Evolutionary conservation across 1,140 invertebrate genomes (phyloP).

Genomic region (Bombus huntii): DNA sequence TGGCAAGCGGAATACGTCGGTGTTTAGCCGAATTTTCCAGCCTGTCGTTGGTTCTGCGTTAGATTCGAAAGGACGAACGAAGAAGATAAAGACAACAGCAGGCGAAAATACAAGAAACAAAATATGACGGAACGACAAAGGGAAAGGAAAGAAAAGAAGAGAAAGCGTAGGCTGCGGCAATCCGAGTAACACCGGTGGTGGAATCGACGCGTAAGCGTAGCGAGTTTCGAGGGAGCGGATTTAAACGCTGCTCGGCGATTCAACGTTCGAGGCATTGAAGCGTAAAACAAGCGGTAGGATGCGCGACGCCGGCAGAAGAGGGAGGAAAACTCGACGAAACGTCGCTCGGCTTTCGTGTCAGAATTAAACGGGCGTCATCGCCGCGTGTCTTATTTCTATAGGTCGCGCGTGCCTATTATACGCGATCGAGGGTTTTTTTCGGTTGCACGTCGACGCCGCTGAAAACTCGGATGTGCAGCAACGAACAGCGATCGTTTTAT

Average conservation of each 20-base stretch:
- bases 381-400: slow-evolving; percentile 61
- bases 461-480: slow-evolving; percentile 62
- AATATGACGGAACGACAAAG: not conserved
- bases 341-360: slow-evolving; percentile 24
- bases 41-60: too few relatives aligned
- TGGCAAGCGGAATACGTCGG: too few relatives aligned
- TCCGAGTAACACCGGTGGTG: too few relatives aligned
- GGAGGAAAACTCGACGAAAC: slow-evolving; percentile 47
- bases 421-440: slow-evolving; percentile 31
- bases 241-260: slow-evolving; percentile 25
- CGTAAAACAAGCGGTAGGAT: slow-evolving; percentile 14
- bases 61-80: too few relatives aligned
- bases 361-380: slow-evolving; percentile 62
- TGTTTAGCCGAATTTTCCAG: too few relatives aligned
- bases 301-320: slow-evolving; percentile 20
- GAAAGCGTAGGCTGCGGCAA: too few relatives aligned
- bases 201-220: not conserved
- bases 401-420: slow-evolving; percentile 60
- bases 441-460: slow-evolving; percentile 54
- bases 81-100: too few relatives aligned
- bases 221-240: slow-evolving; percentile 41
- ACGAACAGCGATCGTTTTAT: slow-evolving; percentile 65
- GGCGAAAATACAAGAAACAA: not conserved
- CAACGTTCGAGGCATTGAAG: slow-evolving; percentile 27
- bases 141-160: not conserved